These are phyloP conservation scores for Nesospiza acunhae DNA, from an alignment of 2,113 vertebrate genomes.

Conservation along the genomic window DNA sequence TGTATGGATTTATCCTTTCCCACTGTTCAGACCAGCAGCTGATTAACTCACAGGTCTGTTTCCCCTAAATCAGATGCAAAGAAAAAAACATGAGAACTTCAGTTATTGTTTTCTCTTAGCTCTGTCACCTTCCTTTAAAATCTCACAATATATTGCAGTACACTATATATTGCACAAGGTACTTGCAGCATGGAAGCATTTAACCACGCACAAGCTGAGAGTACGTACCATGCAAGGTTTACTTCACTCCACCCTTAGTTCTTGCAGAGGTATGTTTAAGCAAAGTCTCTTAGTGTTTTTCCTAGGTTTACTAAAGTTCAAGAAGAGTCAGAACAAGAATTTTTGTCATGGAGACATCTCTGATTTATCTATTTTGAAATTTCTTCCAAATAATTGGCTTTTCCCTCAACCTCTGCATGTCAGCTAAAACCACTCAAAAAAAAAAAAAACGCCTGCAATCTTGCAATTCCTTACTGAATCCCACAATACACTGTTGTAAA, in stretches of 20 bases:
- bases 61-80: not conserved
- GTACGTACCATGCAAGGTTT: not conserved
- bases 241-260: not conserved
- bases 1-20: not conserved
- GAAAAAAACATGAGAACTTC: not conserved
- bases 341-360: not conserved
- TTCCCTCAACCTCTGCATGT: not conserved
- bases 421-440: not conserved
- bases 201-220: not conserved
- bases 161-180: not conserved
- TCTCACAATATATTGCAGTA: not conserved
- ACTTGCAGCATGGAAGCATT: not conserved
- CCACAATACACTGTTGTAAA: not conserved
- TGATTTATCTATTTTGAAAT: not conserved
- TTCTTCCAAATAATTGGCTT: not conserved
- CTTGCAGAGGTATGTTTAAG: not conserved
- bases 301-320: not conserved
- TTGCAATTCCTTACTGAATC: not conserved
- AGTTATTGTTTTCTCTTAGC: not conserved
- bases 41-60: not conserved
- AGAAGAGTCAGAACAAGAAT: not conserved
- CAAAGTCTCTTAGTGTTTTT: not conserved
- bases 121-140: not conserved
- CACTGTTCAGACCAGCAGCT: not conserved
- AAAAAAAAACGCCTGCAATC: accelerated